These are phyloP conservation scores for Sanderia malayensis DNA, from an alignment of 30 jellyfish, hydroid and myxozoan species.

Conservation along the genomic window DNA sequence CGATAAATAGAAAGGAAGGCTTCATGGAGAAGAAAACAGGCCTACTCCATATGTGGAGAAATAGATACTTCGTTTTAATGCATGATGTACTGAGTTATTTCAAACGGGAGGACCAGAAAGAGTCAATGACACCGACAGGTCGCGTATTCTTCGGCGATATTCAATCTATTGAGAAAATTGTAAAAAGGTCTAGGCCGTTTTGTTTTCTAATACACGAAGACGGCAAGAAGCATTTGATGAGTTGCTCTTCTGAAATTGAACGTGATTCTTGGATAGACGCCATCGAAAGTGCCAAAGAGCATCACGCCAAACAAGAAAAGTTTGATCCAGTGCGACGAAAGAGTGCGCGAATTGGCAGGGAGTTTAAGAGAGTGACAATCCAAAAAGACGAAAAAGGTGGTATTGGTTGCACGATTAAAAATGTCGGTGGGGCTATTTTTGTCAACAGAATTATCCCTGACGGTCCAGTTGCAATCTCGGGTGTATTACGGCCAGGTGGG, in stretches of 20 bases:
- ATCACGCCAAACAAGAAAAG: constrained; percentile 60
- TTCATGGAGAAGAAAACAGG: constrained; percentile 83
- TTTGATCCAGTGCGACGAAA: constrained; percentile 81
- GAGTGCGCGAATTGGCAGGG: constrained; percentile 80
- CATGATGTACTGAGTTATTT: constrained; percentile 68
- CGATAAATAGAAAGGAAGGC: constrained; percentile 64
- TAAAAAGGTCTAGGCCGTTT: constrained; percentile 71
- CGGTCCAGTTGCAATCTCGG: constrained; percentile 94
- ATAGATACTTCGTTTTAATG: constrained; percentile 74
- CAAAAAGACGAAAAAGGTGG: constrained; percentile 89
- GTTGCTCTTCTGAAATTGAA: constrained; percentile 76
- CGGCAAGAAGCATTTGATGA: constrained; percentile 61
- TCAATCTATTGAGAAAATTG: constrained; percentile 27
- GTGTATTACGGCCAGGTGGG: constrained; percentile 92
- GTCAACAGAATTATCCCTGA: constrained; percentile 91
- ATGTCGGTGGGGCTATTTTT: constrained; percentile 90
- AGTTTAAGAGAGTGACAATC: constrained; percentile 73
- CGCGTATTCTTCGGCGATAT: constrained; percentile 77
- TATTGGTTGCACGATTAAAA: constrained; percentile 87
- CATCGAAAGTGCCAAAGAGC: constrained; percentile 58
- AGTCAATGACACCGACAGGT: constrained; percentile 73
- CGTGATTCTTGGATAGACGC: constrained; percentile 68
- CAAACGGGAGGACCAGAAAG: constrained; percentile 80
- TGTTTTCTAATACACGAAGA: constrained; percentile 62
- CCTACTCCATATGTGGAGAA: constrained; percentile 66